Evolutionary conservation across 2,113 vertebrate genomes (phyloP).

Genomic region (Lepus americanus): DNA sequence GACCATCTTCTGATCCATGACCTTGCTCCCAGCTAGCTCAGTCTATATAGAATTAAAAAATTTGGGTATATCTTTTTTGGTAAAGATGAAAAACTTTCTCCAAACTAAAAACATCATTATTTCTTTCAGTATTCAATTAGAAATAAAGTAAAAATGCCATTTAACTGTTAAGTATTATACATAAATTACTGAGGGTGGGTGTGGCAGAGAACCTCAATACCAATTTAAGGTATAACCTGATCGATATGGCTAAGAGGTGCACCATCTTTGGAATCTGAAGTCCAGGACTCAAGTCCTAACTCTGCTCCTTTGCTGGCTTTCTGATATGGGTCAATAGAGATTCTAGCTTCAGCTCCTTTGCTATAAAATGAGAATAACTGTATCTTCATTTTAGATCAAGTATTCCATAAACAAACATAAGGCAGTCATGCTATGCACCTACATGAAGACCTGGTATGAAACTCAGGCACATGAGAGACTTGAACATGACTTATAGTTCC

Average conservation of each 20-base stretch:
- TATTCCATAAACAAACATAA: conserved; percentile 10
- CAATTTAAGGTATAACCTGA: background rate
- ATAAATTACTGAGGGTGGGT: background rate
- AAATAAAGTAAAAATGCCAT: background rate
- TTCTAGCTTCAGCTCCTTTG: background rate
- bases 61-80: background rate
- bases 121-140: conserved; percentile 24
- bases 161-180: conserved; percentile 35
- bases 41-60: conserved; percentile 3
- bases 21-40: background rate
- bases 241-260: background rate
- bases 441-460: background rate
- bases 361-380: background rate
- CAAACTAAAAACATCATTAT: conserved; percentile 25
- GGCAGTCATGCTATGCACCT: background rate
- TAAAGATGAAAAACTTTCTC: conserved; percentile 15
- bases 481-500: background rate
- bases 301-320: background rate
- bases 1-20: background rate
- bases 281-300: background rate
- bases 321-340: background rate
- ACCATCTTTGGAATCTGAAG: background rate
- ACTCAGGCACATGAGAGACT: background rate
- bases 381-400: background rate
- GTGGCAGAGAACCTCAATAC: background rate